Evolutionary conservation across 2,113 vertebrate species (phyloP).

Genomic region (Planiliza haematocheilus): DNA sequence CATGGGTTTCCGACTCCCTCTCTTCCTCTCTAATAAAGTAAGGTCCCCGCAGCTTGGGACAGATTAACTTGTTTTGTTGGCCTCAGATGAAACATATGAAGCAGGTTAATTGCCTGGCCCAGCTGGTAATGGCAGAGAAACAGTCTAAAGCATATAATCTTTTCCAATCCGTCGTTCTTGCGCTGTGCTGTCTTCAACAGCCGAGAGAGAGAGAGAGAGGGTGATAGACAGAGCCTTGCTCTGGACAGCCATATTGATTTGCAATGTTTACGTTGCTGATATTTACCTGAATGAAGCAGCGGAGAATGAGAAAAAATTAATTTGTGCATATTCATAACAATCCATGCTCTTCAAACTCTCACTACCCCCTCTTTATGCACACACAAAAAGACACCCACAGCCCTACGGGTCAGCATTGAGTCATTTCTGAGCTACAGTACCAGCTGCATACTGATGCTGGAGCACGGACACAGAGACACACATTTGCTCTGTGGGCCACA

Average conservation of each 20-base stretch:
- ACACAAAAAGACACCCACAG: conserved; percentile 1
- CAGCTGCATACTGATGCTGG: conserved; percentile 38
- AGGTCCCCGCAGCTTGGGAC: conserved; percentile 47
- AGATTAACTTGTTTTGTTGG: conserved; percentile 67
- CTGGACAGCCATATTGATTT: conserved; percentile 26
- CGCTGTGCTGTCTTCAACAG: conserved; percentile 8
- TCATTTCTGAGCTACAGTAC: conserved; percentile 27
- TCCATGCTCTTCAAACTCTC: conserved; percentile 32
- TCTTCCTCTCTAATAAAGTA: conserved; percentile 60
- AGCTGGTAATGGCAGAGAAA: conserved; percentile 61
- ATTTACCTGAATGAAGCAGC: conserved; percentile 38
- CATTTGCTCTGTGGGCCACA: conserved; percentile 22
- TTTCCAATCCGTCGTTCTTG: conserved; percentile 45
- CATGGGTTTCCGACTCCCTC: conserved; percentile 31
- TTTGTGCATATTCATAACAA: conserved; percentile 45
- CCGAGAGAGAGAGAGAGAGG: conserved; percentile 13
- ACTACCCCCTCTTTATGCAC: background rate
- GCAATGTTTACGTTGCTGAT: conserved; percentile 34
- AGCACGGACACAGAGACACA: background rate
- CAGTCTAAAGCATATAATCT: conserved; percentile 54
- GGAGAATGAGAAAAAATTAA: conserved; percentile 12
- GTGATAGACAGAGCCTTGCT: conserved; percentile 17
- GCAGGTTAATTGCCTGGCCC: conserved; percentile 73
- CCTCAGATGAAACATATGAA: conserved; percentile 65
- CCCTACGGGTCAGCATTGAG: conserved; percentile 41